Evolutionary conservation across 2,113 vertebrate genomes (phyloP).

Genomic region (Corapipo altera): DNA sequence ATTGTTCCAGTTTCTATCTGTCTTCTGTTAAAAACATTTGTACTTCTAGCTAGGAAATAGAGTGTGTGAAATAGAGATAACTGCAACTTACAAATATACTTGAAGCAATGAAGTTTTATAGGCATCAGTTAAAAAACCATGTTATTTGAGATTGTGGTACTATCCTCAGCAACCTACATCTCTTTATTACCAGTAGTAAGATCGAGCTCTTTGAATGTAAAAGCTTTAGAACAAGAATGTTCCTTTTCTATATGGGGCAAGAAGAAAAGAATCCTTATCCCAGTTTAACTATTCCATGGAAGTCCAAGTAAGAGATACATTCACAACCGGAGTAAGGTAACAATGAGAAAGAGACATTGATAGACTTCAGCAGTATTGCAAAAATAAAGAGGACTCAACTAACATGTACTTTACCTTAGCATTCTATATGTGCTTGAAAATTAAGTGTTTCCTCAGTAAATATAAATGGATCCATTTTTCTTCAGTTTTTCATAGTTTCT

Average conservation of each 20-base stretch:
- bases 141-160: background rate
- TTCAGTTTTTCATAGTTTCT: constrained; percentile 35
- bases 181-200: background rate
- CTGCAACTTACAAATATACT: background rate
- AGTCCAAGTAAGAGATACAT: background rate
- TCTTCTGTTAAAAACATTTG: background rate
- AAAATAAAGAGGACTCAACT: background rate
- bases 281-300: background rate
- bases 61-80: background rate
- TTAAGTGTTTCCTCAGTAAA: constrained; percentile 57
- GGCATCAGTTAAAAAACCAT: background rate
- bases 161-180: background rate
- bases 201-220: background rate
- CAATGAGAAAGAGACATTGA: background rate
- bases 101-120: background rate
- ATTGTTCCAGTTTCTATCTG: background rate
- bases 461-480: constrained; percentile 15
- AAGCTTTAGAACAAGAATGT: background rate
- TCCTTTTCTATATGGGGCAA: background rate
- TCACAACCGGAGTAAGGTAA: background rate
- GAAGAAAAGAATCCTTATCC: background rate
- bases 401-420: background rate
- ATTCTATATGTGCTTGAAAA: constrained; percentile 27
- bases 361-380: background rate
- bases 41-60: background rate